phyloP scores from a whole-genome alignment of 2,113 vertebrate genomes.

The Nothoprocta pentlandii region DNA sequence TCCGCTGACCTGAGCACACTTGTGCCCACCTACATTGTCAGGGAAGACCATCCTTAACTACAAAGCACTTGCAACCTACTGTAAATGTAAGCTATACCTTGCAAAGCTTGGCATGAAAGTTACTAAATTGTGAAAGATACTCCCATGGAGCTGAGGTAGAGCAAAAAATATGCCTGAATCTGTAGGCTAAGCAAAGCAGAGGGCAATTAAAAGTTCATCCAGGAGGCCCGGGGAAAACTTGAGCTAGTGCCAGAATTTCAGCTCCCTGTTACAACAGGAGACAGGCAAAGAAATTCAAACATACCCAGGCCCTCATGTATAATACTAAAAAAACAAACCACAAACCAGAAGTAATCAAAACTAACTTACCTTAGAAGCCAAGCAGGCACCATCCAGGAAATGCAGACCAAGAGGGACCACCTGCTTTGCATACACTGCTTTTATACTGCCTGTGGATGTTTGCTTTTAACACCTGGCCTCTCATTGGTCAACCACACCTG shows the following conservation, averaged over 20 bases:
- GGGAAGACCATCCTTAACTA: background rate
- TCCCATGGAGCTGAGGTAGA: background rate
- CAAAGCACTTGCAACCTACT: background rate
- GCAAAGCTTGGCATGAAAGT: background rate
- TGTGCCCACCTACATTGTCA: fast-evolving
- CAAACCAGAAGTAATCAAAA: background rate
- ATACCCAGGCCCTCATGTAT: background rate
- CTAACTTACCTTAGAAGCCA: background rate
- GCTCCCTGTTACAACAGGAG: background rate
- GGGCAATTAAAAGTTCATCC: background rate
- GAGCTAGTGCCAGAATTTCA: background rate
- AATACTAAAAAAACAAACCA: background rate
- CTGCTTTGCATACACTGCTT: fast-evolving
- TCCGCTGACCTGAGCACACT: background rate
- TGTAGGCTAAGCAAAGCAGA: background rate
- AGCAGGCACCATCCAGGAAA: fast-evolving
- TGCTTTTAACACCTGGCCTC: background rate
- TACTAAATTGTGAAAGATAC: background rate
- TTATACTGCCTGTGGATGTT: background rate
- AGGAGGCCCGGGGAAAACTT: background rate
- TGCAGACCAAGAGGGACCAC: fast-evolving
- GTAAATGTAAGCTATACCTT: background rate
- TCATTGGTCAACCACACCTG: background rate
- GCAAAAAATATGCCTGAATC: background rate
- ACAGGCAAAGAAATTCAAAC: background rate